Base-by-base conservation (phyloP, 2,113 vertebrate genomes). In the Lonchura striata region DNA sequence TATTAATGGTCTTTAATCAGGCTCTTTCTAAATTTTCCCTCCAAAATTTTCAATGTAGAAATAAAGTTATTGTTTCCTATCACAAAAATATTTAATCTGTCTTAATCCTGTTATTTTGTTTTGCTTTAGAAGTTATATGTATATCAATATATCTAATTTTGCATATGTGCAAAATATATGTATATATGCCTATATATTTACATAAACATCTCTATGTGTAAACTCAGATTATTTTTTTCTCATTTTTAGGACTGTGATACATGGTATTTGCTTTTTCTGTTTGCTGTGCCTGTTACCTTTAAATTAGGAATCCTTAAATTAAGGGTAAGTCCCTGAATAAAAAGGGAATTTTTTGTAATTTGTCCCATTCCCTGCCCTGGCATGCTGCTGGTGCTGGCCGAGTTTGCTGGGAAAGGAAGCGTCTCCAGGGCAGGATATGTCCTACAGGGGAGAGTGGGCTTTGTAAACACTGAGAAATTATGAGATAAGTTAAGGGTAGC, bases 321-420 rank as follows among this genome's bases (percentile, higher is more conserved):
- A 56, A 2, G 15, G 61, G 8, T 28, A 68, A 68, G 0, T 23
- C 10, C 9, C 83, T 61, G 41, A 76, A 86, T 52, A 68, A 27
- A 75, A 86, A 35, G 13, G 19, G 25, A 33, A 54, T 39, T 80
- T 54, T 33, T 50, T 44, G n/a, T 61, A 4, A 18, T 33, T 71
- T 63, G 8, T n/a, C 12, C 28, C 3, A 1, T 53, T 66, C 15
- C 11, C 19, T 7, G 1, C 7, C 13, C 30, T 12, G 5, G 30
- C n/a, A n/a, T 0, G 0, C 20, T 82, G 39, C 0, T 0, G 27
- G 3, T 49, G 37, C 30, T 47, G 25, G 22, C 16, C 30, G 24
- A 66, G 30, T 33, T 54, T 63, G 9, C 47, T 2, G 1, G n/a
- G 10, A 65, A 49, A 22, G n/a, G 42, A 57, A 35, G 15, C 2